Evolutionary conservation across 1,140 invertebrate species (phyloP).

Genomic region (Phortica variegata): DNA sequence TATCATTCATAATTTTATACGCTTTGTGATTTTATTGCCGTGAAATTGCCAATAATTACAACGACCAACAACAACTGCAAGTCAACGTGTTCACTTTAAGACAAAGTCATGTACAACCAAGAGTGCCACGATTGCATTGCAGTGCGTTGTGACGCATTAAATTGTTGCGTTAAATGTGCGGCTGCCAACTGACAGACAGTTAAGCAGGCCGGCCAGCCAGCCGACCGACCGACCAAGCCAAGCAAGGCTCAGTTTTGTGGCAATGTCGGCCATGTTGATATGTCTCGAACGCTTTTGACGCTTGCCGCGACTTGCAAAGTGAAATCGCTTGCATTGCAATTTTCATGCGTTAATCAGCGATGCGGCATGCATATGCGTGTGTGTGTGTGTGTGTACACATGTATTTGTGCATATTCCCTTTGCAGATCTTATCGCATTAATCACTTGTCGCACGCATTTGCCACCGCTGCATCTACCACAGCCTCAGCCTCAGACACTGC

Average conservation of each 20-base stretch:
- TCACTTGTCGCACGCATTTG: not conserved
- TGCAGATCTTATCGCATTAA: conserved; percentile 1
- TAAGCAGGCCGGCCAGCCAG: not conserved
- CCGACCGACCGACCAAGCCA: not conserved
- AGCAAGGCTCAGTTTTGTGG: not conserved
- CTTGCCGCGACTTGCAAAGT: not conserved
- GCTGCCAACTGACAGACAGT: not conserved
- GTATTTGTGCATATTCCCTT: not conserved
- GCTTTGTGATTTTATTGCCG: conserved; percentile 53
- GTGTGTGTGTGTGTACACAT: not conserved
- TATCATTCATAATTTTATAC: conserved; percentile 49
- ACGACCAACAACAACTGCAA: conserved; percentile 19
- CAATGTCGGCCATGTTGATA: too few relatives aligned
- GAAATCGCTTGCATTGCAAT: not conserved
- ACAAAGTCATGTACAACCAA: not conserved
- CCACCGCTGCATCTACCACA: too few relatives aligned
- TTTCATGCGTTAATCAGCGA: conserved; percentile 14
- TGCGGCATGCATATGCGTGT: not conserved
- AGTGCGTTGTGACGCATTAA: not conserved
- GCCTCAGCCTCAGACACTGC: too few relatives aligned
- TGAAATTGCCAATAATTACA: conserved; percentile 54
- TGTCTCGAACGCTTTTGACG: too few relatives aligned
- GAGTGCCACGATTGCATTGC: too few relatives aligned
- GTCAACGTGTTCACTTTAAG: not conserved
- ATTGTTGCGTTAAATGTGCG: not conserved